Base-by-base conservation (phyloP, 2,797 vertebrate genomes). In the Danionella dracula region DNA sequence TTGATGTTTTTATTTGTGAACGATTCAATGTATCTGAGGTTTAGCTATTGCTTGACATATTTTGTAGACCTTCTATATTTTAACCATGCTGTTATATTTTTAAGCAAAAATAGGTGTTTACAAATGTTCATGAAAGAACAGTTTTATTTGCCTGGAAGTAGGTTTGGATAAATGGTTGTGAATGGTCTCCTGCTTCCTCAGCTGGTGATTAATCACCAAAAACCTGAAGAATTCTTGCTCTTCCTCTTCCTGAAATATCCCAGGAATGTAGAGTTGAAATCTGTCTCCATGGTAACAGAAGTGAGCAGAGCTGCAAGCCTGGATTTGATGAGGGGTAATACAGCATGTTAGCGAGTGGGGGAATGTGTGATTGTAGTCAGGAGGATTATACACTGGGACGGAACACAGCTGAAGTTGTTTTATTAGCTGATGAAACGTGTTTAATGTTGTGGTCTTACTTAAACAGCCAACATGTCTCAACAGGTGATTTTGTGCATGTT, bases 221-320 rank as follows among this genome's bases (percentile, higher is more conserved):
- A 16, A 56, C 48, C 42, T 48, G 51, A 66, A 48, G 51, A 57
- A 66, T 66, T 66, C 42, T 66, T 21, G 38, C 63, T 46, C 42
- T 55, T 53, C 40, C 48, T 46, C 41, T 63, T 49, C 59, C 59
- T 41, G 51, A 70, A 70, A 70, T 70, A 70, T 64, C 38, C 44
- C 7, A 16, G 42, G 51, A 70, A 64, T 70, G 51, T 38, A 40
- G 49, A 31, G 35, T 41, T 27, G 34, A 41, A 51, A 17, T 44
- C 44, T 63, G 51, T 70, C 45, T 35, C 68, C 59, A 64, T 70
- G 59, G 68, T 51, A 50, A 64, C 68, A 57, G 41, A 16, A 23
- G 42, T 17, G 32, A 23, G 16, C 50, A 34, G 49, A 54, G 66
- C 23, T n/a, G 35, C n/a, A 16, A 35, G 21, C 50, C 48, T 46